Evolutionary conservation across 2,888 invertebrate species (phyloP).

Genomic region (Rhodophaea formosa): DNA sequence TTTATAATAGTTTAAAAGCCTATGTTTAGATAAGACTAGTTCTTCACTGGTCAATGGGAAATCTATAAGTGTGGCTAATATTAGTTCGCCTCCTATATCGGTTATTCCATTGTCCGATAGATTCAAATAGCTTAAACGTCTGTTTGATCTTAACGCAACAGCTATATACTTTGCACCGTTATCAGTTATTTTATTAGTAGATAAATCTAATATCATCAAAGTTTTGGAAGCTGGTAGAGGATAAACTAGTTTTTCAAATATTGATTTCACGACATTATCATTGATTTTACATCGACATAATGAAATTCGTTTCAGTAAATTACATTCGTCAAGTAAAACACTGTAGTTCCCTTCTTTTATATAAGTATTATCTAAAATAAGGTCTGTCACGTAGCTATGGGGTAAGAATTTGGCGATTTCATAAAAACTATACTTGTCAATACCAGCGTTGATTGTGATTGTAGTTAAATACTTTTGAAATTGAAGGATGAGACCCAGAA

Average conservation of each 20-base stretch:
- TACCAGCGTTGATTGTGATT: slow-evolving; percentile 43
- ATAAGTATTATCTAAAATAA: slow-evolving; percentile 47
- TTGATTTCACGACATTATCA: slow-evolving; percentile 41
- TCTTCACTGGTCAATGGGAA: slow-evolving; percentile 48
- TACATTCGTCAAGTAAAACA: slow-evolving; percentile 38
- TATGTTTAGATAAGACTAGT: slow-evolving; percentile 31
- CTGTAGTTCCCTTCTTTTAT: slow-evolving; percentile 46
- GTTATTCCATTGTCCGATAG: slow-evolving; percentile 51
- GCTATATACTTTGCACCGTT: slow-evolving; percentile 44
- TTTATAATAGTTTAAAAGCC: slow-evolving; percentile 40
- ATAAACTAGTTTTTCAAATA: slow-evolving; percentile 37
- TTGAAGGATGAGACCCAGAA: slow-evolving; percentile 43
- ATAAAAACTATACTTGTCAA: slow-evolving; percentile 37
- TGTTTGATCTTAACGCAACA: slow-evolving; percentile 46
- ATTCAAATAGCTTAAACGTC: slow-evolving; percentile 51
- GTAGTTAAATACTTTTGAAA: slow-evolving; percentile 39
- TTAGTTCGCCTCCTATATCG: slow-evolving; percentile 42
- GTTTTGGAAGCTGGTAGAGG: slow-evolving; percentile 44
- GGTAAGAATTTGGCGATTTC: slow-evolving; percentile 48
- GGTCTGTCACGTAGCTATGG: slow-evolving; percentile 46
- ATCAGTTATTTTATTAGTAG: slow-evolving; percentile 57
- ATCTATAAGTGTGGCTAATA: slow-evolving; percentile 41
- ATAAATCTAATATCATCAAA: slow-evolving; percentile 48
- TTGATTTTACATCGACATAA: slow-evolving; percentile 50
- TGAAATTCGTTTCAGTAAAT: slow-evolving; percentile 43